phyloP scores from a whole-genome alignment of 2,888 invertebrate species.

The Acronicta leporina region DNA sequence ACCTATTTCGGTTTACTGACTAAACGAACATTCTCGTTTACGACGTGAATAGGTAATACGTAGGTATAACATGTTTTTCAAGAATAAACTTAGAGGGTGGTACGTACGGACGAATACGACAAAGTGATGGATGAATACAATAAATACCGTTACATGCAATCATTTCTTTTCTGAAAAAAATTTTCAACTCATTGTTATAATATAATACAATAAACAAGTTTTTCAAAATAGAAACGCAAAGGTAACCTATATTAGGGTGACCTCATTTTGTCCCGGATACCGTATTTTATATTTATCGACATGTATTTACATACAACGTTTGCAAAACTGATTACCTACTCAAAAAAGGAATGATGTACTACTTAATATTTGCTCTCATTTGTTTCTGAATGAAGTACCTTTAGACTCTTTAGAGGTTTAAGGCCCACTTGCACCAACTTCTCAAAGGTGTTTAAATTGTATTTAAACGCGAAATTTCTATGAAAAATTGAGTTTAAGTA shows the following conservation, averaged over 20 bases:
- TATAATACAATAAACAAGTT: too few relatives aligned
- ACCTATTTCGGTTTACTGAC: slow-evolving; percentile 80
- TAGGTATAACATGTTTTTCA: slow-evolving; percentile 41
- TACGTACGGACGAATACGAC: slow-evolving; percentile 44
- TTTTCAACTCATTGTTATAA: neutral
- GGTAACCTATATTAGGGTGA: slow-evolving; percentile 22
- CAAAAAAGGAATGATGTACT: neutral
- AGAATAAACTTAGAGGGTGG: slow-evolving; percentile 42
- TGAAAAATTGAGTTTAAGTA: too few relatives aligned
- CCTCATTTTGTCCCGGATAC: slow-evolving; percentile 26
- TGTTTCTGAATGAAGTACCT: neutral
- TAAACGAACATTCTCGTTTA: slow-evolving; percentile 71
- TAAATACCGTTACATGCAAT: slow-evolving; percentile 26
- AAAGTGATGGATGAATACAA: slow-evolving; percentile 5
- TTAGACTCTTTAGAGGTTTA: too few relatives aligned
- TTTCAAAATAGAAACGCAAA: slow-evolving; percentile 7
- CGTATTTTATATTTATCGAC: neutral
- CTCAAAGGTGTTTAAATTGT: too few relatives aligned
- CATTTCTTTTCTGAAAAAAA: slow-evolving; percentile 27
- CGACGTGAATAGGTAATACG: slow-evolving; percentile 39
- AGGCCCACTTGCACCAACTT: too few relatives aligned
- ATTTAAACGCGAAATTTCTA: too few relatives aligned
- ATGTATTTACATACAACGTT: neutral
- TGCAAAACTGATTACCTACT: neutral
- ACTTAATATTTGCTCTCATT: neutral